These are phyloP conservation scores for Odontophorus gujanensis DNA, from an alignment of 2,113 vertebrate genomes.

Conservation along the genomic window DNA sequence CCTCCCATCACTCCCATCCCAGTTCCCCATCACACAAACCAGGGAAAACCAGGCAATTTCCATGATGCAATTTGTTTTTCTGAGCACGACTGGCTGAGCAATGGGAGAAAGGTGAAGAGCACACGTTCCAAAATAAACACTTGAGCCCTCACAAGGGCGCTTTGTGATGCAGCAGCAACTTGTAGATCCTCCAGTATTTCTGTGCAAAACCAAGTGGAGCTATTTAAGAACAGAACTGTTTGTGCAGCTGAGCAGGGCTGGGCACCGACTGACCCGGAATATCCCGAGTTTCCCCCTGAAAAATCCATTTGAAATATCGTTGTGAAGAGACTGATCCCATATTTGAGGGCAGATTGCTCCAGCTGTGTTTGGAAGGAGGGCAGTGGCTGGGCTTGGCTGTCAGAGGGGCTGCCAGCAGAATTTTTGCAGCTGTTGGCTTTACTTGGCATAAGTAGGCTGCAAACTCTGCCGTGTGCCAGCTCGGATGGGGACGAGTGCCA, in stretches of 20 bases:
- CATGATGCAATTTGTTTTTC: background rate
- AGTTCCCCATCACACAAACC: background rate
- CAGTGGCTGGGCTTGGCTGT: background rate
- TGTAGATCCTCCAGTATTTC: background rate
- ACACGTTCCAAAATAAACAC: background rate
- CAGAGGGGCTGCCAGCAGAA: background rate
- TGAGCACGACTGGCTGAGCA: background rate
- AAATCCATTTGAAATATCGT: background rate
- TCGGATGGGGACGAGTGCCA: background rate
- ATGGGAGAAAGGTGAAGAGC: background rate
- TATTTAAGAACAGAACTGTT: background rate
- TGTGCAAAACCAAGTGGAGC: background rate
- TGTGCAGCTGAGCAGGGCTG: background rate
- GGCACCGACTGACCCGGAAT: background rate
- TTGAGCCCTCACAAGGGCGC: background rate
- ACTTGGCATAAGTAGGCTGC: rapidly evolving
- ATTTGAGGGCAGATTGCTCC: background rate
- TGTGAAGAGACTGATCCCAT: rapidly evolving
- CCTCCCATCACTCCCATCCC: background rate
- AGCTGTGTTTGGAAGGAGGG: rapidly evolving
- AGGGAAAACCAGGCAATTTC: background rate
- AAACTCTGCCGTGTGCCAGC: background rate
- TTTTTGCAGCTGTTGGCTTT: rapidly evolving
- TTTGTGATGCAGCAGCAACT: background rate
- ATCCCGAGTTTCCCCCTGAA: background rate